Conservation (phyloP, 2,888 invertebrate genomes). For the Nebria salina region DNA sequence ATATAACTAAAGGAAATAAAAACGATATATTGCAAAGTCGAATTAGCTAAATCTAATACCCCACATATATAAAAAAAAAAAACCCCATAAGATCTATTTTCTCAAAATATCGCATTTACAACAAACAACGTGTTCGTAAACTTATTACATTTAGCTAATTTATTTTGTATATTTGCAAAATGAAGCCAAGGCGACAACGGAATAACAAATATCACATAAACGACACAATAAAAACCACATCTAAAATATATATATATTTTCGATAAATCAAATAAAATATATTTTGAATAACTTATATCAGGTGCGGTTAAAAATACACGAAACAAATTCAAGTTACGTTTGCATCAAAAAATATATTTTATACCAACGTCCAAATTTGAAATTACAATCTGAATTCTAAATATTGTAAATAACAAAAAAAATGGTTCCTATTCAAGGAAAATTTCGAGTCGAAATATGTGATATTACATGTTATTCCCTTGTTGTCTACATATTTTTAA, state of each 20-base stretch:
- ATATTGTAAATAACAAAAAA: too few species aligned
- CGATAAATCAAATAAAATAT: neutral
- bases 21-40: neutral
- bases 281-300: neutral
- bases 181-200: neutral
- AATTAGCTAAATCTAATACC: neutral
- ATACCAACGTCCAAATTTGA: neutral
- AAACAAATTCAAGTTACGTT: neutral
- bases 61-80: neutral
- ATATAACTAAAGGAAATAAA: neutral
- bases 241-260: neutral
- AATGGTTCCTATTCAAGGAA: too few species aligned
- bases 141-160: neutral
- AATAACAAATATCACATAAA: neutral
- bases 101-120: neutral
- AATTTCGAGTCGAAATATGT: too few species aligned
- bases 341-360: neutral
- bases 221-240: neutral
- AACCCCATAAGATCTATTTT: neutral
- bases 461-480: neutral
- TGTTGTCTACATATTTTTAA: neutral
- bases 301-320: neutral
- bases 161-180: neutral
- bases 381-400: too few species aligned
- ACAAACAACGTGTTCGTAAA: neutral